Conservation (phyloP, 2,113 vertebrate genomes). For the Typhlomys cinereus region DNA sequence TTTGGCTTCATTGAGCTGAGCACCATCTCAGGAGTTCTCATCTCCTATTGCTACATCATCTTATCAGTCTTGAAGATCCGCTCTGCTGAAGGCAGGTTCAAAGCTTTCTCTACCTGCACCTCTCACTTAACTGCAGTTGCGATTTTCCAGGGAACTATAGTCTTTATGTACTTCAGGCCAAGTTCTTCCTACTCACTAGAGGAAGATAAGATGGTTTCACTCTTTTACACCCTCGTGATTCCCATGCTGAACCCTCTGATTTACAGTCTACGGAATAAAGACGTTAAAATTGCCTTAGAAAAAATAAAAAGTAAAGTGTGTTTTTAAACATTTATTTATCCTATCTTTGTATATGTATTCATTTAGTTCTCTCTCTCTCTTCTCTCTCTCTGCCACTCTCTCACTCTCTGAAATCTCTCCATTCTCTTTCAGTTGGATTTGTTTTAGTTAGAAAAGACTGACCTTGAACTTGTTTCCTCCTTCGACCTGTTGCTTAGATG, state of each 20-base stretch:
- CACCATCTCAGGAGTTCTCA: background rate
- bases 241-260: constrained; percentile 66
- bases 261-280: constrained; percentile 56
- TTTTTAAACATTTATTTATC: background rate
- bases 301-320: constrained; percentile 1
- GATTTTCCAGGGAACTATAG: constrained; percentile 56
- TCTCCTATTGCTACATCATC: constrained; percentile 63
- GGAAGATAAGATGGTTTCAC: constrained; percentile 61
- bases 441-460: no score
- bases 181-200: constrained; percentile 54
- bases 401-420: no score
- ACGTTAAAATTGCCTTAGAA: constrained; percentile 47
- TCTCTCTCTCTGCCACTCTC: no score
- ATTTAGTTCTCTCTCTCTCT: no score
- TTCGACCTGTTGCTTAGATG: no score
- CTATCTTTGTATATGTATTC: no score
- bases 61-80: constrained; percentile 31
- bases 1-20: constrained; percentile 65
- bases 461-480: no score
- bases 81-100: constrained; percentile 37
- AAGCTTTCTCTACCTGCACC: constrained; percentile 66
- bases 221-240: constrained; percentile 66
- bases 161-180: constrained; percentile 59
- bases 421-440: no score
- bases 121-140: constrained; percentile 57